Evolutionary conservation across 2,888 invertebrate genomes (phyloP).

Genomic region (Coleophora flavipennella): DNA sequence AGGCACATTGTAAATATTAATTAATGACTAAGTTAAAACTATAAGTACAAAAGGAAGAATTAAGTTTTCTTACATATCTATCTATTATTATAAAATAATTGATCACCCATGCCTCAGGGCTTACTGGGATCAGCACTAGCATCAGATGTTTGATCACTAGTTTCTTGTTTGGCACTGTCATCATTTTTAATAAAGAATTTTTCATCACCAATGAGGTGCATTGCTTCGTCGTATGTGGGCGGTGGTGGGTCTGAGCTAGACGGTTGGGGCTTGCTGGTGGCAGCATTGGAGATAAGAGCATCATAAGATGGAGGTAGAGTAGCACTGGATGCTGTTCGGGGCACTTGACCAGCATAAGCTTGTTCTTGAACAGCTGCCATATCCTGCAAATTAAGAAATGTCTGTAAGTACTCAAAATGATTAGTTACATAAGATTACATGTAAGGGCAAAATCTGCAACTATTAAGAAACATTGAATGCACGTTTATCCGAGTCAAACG

Average conservation of each 20-base stretch:
- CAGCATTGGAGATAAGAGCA: slow-evolving; percentile 60
- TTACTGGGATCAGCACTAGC: slow-evolving; percentile 41
- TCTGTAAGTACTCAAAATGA: slow-evolving; percentile 7
- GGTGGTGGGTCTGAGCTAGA: slow-evolving; percentile 73
- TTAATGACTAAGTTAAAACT: slow-evolving; percentile 35
- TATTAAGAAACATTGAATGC: no score
- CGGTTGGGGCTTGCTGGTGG: slow-evolving; percentile 53
- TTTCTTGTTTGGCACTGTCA: slow-evolving; percentile 51
- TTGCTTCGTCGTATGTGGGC: slow-evolving; percentile 77
- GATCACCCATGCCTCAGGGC: slow-evolving; percentile 36
- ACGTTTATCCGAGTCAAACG: no score
- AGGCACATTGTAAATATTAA: slow-evolving; percentile 63
- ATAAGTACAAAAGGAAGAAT: slow-evolving; percentile 66
- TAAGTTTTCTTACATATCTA: slow-evolving; percentile 49
- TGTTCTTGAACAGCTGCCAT: slow-evolving; percentile 72
- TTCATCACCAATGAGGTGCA: slow-evolving; percentile 66
- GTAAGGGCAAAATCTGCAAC: no score
- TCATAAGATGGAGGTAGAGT: slow-evolving; percentile 77
- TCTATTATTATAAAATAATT: slow-evolving; percentile 31
- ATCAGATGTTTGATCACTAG: slow-evolving; percentile 40
- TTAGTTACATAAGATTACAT: background rate
- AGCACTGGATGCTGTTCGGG: slow-evolving; percentile 71
- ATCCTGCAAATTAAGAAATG: slow-evolving; percentile 54
- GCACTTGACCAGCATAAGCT: slow-evolving; percentile 64
- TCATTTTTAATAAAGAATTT: slow-evolving; percentile 43